Base-by-base conservation (phyloP, 2,888 invertebrate genomes). In the Patella ulyssiponensis region DNA sequence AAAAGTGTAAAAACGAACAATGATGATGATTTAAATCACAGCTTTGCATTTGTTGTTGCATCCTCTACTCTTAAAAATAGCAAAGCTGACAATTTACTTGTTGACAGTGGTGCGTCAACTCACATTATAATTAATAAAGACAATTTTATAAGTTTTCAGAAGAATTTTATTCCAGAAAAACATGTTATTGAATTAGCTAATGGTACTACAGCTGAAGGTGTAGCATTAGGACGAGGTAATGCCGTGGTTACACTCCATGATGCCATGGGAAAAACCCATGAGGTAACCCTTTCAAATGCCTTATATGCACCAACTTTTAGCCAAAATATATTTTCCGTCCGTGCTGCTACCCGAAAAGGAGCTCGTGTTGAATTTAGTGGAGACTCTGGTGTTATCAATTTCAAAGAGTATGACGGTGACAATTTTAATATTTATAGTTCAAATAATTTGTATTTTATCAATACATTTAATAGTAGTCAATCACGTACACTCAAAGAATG, bases 101-200 rank as follows among this genome's bases (percentile, higher is more conserved):
- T 84, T n/a, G 84, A 82, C 56, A 81, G 81, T 78, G 82, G 82
- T 15, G 83, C 82, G 3, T 82, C 83, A 51, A 53, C 81, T 14
- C 83, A 84, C 69, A 81, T 84, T 58, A 51, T 84, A 9, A 84
- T 76, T 23, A 76, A 84, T 74, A 70, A 79, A 74, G 56, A 75
- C 56, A 76, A 77, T 54, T 84, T 83, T 71, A 44, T 73, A 20
- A 17, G 53, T 15, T 83, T 83, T 73, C 76, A 82, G 58, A 71
- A 79, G 11, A 54, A 69, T 14, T 83, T 83, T 64, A 56, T 69
- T 53, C 74, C 82, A 17, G 78, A 82, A 1, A 80, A 79, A 56
- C 83, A 83, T 69, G 77, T 53, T 64, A 76, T 76, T 58, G 78
- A 81, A 73, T 53, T 81, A 23, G 77, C 79, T 23, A 69, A 81